Evolutionary conservation across 2,113 vertebrate species (phyloP).

Genomic region (Abramis brama): DNA sequence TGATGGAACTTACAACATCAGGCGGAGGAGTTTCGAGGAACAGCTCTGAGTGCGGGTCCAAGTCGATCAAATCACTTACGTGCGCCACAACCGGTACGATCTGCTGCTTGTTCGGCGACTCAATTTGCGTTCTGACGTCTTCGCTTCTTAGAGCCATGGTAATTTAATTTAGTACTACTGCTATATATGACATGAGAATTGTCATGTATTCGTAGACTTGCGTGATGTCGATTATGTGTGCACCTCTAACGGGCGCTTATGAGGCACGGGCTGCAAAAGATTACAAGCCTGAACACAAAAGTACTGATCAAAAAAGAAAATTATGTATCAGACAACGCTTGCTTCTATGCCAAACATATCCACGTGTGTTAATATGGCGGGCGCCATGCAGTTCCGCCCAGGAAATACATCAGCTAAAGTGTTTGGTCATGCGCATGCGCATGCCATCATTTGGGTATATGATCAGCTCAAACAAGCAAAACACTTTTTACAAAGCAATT

Average conservation of each 20-base stretch:
- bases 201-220: not conserved
- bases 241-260: not conserved
- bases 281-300: not conserved
- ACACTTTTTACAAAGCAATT: too few relatives aligned
- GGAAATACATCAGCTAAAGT: not conserved
- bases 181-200: not conserved
- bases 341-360: not conserved
- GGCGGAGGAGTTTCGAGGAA: not conserved
- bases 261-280: too few relatives aligned
- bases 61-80: not conserved
- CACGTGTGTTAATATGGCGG: too few relatives aligned
- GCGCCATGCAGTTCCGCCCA: not conserved
- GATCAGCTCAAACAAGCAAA: not conserved
- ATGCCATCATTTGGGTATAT: not conserved
- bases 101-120: not conserved
- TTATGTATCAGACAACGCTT: not conserved
- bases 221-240: not conserved
- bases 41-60: not conserved
- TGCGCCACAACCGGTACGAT: not conserved
- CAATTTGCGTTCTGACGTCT: not conserved
- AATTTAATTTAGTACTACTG: not conserved
- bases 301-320: not conserved
- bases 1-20: slow-evolving; percentile 37
- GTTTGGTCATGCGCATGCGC: not conserved
- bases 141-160: not conserved